Evolutionary conservation across 2,888 invertebrate genomes (phyloP), one percentile per base, ranked within the genome.

Genomic region (Limnephilus lunatus): DNA sequence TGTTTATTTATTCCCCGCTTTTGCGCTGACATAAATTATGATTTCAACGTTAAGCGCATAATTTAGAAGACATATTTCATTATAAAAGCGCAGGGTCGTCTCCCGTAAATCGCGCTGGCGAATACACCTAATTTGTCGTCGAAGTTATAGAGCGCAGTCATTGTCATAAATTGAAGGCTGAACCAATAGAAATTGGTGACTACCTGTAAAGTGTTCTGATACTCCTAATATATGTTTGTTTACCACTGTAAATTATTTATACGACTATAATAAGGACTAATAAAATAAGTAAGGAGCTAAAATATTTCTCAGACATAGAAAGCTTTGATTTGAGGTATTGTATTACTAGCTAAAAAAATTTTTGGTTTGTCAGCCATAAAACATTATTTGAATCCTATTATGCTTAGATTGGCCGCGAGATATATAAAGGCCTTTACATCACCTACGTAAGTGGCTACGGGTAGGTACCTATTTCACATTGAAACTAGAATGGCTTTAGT

Each of bases 401-500:
- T 31, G 31, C 12, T 82, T 25, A 25, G 68, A 68, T n/a, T 68
- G 68, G 68, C 68, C 68, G 68, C 68, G 68, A 68, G 25, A 25
- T 68, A 68, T n/a, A 68, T n/a, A 68, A 68, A 68, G 68, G 68
- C 68, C 25, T 68, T 68, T 68, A 68, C 68, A 9, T 32, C 32
- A 82, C 32, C 32, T 31, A 32, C 82, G 14, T 82, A 82, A 31
- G 32, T 82, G 82, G 32, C 12, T 68, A 88, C 32, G 25, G 68
- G 68, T 68, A 83, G 35, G 48, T 68, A 88, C 68, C 30, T 19
- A 88, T 68, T 68, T 88, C 88, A 68, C 68, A 68, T 88, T 53
- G 31, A 68, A 88, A 88, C 53, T 32, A 48, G 53, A 88, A 88
- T 68, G 68, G 35, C 15, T 88, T 88, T 68, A 35, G 88, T 88